Conservation (phyloP, 2,113 vertebrate species). For the Chaetorhynchus papuensis region DNA sequence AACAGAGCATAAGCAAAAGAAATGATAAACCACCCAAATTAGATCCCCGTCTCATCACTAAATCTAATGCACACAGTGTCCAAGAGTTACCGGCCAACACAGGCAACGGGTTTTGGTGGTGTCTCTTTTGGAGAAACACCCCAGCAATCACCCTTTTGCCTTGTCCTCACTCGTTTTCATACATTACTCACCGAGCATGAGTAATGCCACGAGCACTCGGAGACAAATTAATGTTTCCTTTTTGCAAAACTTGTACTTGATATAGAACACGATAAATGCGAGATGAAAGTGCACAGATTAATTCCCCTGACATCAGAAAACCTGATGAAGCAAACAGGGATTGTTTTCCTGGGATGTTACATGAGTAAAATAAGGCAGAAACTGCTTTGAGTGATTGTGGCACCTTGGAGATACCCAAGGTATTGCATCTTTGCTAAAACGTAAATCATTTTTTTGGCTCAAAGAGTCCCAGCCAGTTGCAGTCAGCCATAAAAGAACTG, state of each 20-base stretch:
- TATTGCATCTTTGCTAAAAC: background rate
- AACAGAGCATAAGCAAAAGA: background rate
- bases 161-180: background rate
- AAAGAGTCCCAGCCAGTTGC: background rate
- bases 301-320: background rate
- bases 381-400: background rate
- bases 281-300: background rate
- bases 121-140: background rate
- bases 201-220: accelerated
- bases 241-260: background rate
- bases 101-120: background rate
- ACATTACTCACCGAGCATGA: background rate
- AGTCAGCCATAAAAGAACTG: background rate
- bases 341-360: background rate
- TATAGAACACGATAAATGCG: background rate
- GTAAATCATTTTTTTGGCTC: background rate
- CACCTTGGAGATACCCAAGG: background rate
- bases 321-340: background rate
- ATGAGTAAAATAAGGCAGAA: background rate
- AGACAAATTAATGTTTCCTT: background rate
- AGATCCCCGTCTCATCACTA: background rate
- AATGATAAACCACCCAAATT: background rate
- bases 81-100: background rate
- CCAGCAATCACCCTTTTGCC: background rate
- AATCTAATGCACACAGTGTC: background rate